Base-by-base conservation (phyloP, 2,113 vertebrate species). In the Hoplias malabaricus region DNA sequence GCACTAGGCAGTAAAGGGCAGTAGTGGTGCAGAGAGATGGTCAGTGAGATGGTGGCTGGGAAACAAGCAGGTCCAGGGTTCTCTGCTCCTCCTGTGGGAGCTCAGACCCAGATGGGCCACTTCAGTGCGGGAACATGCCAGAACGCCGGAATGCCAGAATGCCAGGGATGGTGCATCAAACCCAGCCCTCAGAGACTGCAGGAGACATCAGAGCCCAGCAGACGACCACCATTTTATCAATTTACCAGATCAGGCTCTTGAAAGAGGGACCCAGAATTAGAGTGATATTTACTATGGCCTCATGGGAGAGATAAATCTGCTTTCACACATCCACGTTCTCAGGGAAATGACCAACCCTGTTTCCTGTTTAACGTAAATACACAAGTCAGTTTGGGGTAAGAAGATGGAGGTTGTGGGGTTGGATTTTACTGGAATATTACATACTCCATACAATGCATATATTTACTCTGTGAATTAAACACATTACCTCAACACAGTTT, bases 1-100 rank as follows among this genome's bases (percentile, higher is more conserved):
- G 65, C 42, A 56, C 34, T 33, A 50, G 78, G 48, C n/a, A 59
- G 61, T 69, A 43, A 75, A 80, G 16, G 54, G 79, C 80, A 79
- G 40, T 71, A 86, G 87, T 88, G 87, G 80, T 66, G 4, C 2
- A 34, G 43, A 54, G 61, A 79, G 84, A 88, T 83, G 87, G 88
- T 89, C 89, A 89, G 90, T 85, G 72, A 87, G 86, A 71, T 75
- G 57, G 80, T 79, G 91, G 89, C 90, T 93, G 92, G 91, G 92
- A 93, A 93, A 90, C 87, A 84, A 86, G 87, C 87, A 53, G 65
- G 70, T 42, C 78, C 75, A 67, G 34, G 84, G 87, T 92, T 93
- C 92, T 90, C 90, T 83, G 66, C 86, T 83, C 69, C 65, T 88
- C 90, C 91, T 86, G 66, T 78, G 84, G 87, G 87, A 85, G 83